Conservation (phyloP, 2,888 invertebrate species). For the Platerodrilus igneus region DNA sequence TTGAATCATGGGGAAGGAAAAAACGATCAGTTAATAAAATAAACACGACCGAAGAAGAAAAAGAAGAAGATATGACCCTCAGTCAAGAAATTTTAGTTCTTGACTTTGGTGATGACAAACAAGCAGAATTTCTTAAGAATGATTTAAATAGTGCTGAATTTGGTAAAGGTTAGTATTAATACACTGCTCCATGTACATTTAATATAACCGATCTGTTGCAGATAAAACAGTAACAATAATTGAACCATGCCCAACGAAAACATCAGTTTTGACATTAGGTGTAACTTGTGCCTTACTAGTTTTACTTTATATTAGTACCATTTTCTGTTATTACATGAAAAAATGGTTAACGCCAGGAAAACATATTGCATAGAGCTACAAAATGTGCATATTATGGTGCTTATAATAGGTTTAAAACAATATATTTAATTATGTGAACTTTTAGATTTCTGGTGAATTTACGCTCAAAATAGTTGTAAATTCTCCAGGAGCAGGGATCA, state of each 20-base stretch:
- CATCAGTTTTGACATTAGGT: constrained; percentile 84
- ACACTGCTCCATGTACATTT: neutral
- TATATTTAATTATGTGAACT: constrained; percentile 16
- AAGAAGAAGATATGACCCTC: constrained; percentile 83
- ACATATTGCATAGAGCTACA: constrained; percentile 59
- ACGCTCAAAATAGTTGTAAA: constrained; percentile 20
- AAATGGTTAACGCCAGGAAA: constrained; percentile 85
- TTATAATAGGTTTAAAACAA: constrained; percentile 20
- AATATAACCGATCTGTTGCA: constrained; percentile 42
- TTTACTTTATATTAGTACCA: constrained; percentile 83
- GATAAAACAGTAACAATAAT: constrained; percentile 87
- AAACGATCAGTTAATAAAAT: constrained; percentile 65
- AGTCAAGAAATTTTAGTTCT: constrained; percentile 91
- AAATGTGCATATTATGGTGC: constrained; percentile 18
- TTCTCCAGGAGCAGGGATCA: constrained; percentile 26
- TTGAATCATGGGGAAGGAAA: constrained; percentile 88
- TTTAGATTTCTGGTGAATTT: constrained; percentile 38
- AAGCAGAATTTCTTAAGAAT: constrained; percentile 73
- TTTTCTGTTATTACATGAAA: constrained; percentile 91
- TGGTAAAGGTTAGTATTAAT: constrained; percentile 60
- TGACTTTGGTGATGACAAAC: constrained; percentile 87
- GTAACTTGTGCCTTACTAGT: constrained; percentile 87
- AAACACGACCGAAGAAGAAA: constrained; percentile 59
- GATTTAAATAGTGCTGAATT: constrained; percentile 73
- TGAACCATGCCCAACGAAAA: constrained; percentile 88